phyloP scores from a whole-genome alignment of 2,113 vertebrate genomes.

The Rhinoptilus africanus region DNA sequence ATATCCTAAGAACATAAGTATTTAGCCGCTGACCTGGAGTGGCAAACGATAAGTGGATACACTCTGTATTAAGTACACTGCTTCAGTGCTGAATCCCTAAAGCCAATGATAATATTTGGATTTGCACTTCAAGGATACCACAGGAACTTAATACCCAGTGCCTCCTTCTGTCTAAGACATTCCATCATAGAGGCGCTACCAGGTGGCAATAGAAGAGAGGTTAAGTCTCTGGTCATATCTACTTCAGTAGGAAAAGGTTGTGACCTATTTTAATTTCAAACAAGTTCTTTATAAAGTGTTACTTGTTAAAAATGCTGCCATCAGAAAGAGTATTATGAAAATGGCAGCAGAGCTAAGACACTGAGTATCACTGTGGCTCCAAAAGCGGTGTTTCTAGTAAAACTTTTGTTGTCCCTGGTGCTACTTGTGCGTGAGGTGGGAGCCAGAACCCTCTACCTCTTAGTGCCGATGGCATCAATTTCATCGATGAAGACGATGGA shows the following conservation, averaged over 20 bases:
- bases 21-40: neutral
- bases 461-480: conserved; percentile 96
- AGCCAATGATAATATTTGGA: neutral
- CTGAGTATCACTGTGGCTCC: accelerated
- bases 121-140: neutral
- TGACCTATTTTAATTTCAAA: neutral
- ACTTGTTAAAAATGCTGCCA: neutral
- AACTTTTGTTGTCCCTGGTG: accelerated
- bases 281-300: neutral
- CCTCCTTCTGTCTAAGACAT: neutral
- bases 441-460: conserved; percentile 75
- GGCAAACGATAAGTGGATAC: neutral
- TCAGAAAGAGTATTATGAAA: neutral
- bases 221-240: neutral
- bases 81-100: neutral
- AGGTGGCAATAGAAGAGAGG: neutral
- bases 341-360: neutral
- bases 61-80: neutral
- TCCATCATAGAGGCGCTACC: neutral
- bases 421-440: accelerated
- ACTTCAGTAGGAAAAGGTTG: neutral
- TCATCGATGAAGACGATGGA: conserved; percentile 99
- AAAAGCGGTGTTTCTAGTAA: neutral
- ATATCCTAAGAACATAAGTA: neutral
- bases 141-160: accelerated